Evolutionary conservation across 2,888 invertebrate genomes (phyloP), one percentile per base, ranked within the genome.

Genomic region (Ctenicera cuprea): DNA sequence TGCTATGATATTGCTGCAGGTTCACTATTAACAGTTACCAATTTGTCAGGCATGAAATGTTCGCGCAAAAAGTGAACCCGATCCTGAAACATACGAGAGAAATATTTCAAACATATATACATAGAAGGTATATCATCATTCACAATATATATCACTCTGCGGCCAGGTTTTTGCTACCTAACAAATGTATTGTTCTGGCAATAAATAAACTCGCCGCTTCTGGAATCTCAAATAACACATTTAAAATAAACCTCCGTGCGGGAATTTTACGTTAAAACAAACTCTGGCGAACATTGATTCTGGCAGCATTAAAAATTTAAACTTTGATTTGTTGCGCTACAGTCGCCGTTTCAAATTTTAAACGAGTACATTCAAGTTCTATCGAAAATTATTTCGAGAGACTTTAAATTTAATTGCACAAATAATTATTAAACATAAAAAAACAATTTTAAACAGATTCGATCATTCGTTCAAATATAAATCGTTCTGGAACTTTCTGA

Each of bases 91-190:
- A 26, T 26, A 26, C 11, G 52, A 12, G 22, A 26, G n/a, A 26
- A 26, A 52, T 52, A 52, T 52, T 52, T 52, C 52, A 52, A 12
- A 52, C 52, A 12, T 26, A 20, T 48, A 48, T 16, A 26, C 22
- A 52, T 26, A 52, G 52, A 52, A 52, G 18, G 52, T 52, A 18
- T 12, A 52, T 52, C 52, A 52, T 52, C 52, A 52, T 52, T 52
- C 52, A 52, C 22, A 52, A 52, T 52, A 52, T 52, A 22, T 52
- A 52, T 52, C 52, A 52, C 52, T 52, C 52, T 52, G 52, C 52
- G 52, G 52, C 26, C 26, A 52, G 26, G 26, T 52, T 48, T 52
- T 52, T 52, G 52, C n/a, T 26, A 52, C 52, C 52, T 52, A 52
- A 52, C 52, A 22, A 52, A 52, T 52, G 52, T 52, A 52, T 52